phyloP scores from a whole-genome alignment of 2,113 vertebrate genomes.

The Zootoca vivipara region DNA sequence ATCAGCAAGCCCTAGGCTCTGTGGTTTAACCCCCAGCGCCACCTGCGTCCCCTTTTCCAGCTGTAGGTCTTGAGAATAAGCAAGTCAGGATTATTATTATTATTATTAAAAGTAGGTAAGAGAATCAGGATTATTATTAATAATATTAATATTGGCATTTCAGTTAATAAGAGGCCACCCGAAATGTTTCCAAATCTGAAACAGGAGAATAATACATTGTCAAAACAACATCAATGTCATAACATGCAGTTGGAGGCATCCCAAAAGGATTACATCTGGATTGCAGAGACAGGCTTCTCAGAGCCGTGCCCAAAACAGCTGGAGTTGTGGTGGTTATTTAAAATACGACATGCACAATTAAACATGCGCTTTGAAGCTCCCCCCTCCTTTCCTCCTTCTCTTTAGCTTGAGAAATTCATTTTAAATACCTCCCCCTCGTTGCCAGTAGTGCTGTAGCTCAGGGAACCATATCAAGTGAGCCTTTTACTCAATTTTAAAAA shows the following conservation, averaged over 20 bases:
- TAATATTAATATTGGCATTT: not conserved
- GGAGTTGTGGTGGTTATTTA: conserved; percentile 44
- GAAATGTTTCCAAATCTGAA: conserved; percentile 7
- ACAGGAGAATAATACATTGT: conserved; percentile 40
- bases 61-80: not conserved
- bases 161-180: not conserved
- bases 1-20: too few species aligned
- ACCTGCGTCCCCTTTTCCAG: too few species aligned
- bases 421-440: conserved; percentile 60
- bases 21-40: too few species aligned
- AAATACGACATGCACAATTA: conserved; percentile 43
- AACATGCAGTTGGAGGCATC: conserved; percentile 44
- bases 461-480: not conserved
- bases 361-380: conserved; percentile 57
- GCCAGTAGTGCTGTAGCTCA: not conserved
- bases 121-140: too few species aligned
- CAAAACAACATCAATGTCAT: conserved; percentile 7
- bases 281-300: conserved; percentile 40
- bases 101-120: too few species aligned
- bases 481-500: conserved; percentile 18
- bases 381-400: not conserved
- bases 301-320: conserved; percentile 42
- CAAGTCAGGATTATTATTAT: too few species aligned
- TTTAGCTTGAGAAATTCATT: conserved; percentile 52
- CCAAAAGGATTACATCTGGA: conserved; percentile 46